Percentiles rank a stretch among this genome's conserved stretches.
These are phyloP conservation scores for Nyleta sp. DNA, from an alignment of 2,888 invertebrate species.

Conservation along the genomic window DNA sequence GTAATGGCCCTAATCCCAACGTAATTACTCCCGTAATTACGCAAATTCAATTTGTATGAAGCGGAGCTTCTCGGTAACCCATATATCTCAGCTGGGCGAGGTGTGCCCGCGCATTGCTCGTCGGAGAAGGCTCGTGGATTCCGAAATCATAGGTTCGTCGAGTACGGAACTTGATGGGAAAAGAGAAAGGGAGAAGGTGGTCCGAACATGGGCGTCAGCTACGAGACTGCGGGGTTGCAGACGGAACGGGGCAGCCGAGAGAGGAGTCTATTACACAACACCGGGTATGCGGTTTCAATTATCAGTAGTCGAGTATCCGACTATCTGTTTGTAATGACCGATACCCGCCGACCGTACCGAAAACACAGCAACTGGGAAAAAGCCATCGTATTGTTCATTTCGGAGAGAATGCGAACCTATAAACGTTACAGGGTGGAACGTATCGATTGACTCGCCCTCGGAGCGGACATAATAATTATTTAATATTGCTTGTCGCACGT, in stretches of 20 bases:
- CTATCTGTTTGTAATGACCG: slow-evolving; percentile 60
- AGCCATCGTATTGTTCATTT: slow-evolving; percentile 52
- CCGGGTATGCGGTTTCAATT: slow-evolving; percentile 63
- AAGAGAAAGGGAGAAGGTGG: slow-evolving; percentile 67
- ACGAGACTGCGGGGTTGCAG: slow-evolving; percentile 18
- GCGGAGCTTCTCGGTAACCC: slow-evolving; percentile 74
- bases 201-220: slow-evolving; percentile 25
- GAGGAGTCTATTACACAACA: slow-evolving; percentile 61
- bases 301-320: slow-evolving; percentile 55
- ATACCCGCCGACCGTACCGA: slow-evolving; percentile 39
- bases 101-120: slow-evolving; percentile 63
- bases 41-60: slow-evolving; percentile 80
- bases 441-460: slow-evolving; percentile 26
- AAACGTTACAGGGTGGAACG: slow-evolving; percentile 20
- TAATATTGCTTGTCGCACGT: slow-evolving; percentile 20
- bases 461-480: slow-evolving; percentile 31
- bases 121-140: slow-evolving; percentile 68
- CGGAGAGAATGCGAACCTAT: slow-evolving; percentile 30
- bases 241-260: slow-evolving; percentile 14
- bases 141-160: slow-evolving; percentile 73
- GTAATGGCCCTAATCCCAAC: slow-evolving; percentile 79
- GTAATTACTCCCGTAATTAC: slow-evolving; percentile 80
- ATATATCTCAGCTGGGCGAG: slow-evolving; percentile 68
- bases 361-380: slow-evolving; percentile 45
- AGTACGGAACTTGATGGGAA: slow-evolving; percentile 70